phyloP scores from a whole-genome alignment of 2,113 vertebrate species.

The Pollimyrus isidori region DNA sequence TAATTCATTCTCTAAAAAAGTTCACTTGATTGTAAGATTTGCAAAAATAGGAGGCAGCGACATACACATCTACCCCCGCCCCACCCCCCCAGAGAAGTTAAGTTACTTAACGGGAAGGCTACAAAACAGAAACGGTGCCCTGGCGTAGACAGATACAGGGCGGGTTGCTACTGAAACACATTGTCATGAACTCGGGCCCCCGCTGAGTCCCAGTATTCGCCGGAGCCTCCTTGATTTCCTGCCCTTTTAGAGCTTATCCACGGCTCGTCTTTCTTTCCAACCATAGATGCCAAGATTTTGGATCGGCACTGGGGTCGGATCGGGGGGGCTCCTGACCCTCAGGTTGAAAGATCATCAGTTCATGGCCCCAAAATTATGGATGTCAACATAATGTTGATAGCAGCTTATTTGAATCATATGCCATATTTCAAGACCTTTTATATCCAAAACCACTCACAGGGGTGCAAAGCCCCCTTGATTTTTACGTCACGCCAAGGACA shows the following conservation, averaged over 20 bases:
- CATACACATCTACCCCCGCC: not conserved
- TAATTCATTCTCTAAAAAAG: not conserved
- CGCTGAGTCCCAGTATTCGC: not conserved
- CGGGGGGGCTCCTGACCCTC: not conserved
- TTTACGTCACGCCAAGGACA: not conserved
- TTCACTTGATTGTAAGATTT: not conserved
- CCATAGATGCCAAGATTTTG: not conserved
- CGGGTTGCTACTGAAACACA: not conserved
- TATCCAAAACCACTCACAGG: not conserved
- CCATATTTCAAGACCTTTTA: not conserved
- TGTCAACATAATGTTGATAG: not conserved
- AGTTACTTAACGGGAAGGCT: not conserved
- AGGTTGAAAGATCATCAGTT: not conserved
- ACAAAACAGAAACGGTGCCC: not conserved
- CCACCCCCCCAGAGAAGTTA: not conserved
- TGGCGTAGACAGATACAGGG: not conserved
- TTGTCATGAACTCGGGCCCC: not conserved
- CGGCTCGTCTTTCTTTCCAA: not conserved
- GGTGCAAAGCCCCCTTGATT: not conserved
- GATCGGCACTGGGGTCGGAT: not conserved
- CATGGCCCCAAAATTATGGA: not conserved
- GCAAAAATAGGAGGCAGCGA: not conserved
- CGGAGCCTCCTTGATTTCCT: slow-evolving; percentile 3
- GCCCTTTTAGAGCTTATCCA: slow-evolving; percentile 16
- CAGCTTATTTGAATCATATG: not conserved